phyloP scores from a whole-genome alignment of 2,888 invertebrate genomes.

The Chromoteleia sp. region DNA sequence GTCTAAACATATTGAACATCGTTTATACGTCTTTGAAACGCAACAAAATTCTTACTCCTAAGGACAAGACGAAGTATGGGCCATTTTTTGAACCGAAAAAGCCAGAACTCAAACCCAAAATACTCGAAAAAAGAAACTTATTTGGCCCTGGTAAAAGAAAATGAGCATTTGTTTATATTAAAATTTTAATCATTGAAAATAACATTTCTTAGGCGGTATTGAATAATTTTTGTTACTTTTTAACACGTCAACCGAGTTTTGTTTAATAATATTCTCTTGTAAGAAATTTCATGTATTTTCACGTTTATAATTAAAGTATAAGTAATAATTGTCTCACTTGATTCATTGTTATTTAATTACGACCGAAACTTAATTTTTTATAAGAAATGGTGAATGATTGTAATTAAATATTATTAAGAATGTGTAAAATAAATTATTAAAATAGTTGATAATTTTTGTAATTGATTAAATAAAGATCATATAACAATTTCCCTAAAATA shows the following conservation, averaged over 20 bases:
- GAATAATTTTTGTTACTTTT: neutral
- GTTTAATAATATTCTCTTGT: neutral
- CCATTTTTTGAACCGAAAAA: slow-evolving; percentile 71
- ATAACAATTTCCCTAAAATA: too few species aligned
- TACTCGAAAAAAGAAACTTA: slow-evolving; percentile 11
- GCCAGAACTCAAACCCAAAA: neutral
- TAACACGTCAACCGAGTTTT: neutral
- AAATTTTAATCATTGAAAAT: slow-evolving; percentile 4
- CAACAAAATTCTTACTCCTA: slow-evolving; percentile 88
- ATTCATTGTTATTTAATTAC: too few species aligned
- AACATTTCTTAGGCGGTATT: neutral
- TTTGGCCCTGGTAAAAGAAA: slow-evolving; percentile 15
- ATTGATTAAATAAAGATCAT: too few species aligned
- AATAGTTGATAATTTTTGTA: too few species aligned
- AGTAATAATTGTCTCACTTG: too few species aligned
- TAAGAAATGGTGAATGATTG: too few species aligned
- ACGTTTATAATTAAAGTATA: neutral
- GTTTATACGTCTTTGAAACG: slow-evolving; percentile 89
- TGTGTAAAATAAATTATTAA: too few species aligned
- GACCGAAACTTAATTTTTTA: slow-evolving; percentile 10
- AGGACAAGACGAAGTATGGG: slow-evolving; percentile 89
- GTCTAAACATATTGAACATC: slow-evolving; percentile 89
- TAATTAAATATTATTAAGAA: too few species aligned
- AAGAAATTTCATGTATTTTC: neutral
- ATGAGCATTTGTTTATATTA: neutral